phyloP scores from a whole-genome alignment of 2,888 invertebrate genomes.

The Apodemia zela region DNA sequence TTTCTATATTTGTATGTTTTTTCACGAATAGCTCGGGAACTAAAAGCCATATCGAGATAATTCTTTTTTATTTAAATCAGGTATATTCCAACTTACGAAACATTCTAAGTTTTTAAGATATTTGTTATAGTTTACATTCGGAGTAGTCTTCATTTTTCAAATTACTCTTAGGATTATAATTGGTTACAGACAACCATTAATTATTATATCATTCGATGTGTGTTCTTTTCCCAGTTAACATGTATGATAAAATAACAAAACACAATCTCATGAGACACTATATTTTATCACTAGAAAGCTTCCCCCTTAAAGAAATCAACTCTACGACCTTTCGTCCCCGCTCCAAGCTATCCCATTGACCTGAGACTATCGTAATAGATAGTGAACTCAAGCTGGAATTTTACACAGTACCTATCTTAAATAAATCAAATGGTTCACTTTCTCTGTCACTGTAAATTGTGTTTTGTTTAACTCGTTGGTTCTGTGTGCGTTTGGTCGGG shows the following conservation, averaged over 20 bases:
- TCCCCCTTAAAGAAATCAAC: neutral
- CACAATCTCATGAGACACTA: neutral
- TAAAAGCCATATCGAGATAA: too few relatives aligned
- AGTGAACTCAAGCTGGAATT: conserved; percentile 13
- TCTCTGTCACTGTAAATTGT: conserved; percentile 57
- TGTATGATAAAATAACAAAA: neutral
- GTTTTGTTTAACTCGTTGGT: conserved; percentile 63
- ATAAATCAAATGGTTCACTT: conserved; percentile 64
- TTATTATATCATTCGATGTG: too few relatives aligned
- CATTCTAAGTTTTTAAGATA: too few relatives aligned
- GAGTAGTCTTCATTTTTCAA: too few relatives aligned
- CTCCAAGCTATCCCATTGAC: neutral
- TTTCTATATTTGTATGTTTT: too few relatives aligned
- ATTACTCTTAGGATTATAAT: too few relatives aligned
- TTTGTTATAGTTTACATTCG: too few relatives aligned
- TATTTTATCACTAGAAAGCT: neutral
- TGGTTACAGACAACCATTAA: too few relatives aligned
- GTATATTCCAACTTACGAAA: too few relatives aligned
- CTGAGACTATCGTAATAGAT: neutral
- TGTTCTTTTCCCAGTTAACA: too few relatives aligned
- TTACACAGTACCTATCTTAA: conserved; percentile 37
- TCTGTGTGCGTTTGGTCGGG: conserved; percentile 56
- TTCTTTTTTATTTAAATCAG: too few relatives aligned
- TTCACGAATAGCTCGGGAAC: too few relatives aligned
- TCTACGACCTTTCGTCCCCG: neutral